Evolutionary conservation across 2,888 invertebrate genomes (phyloP).

Genomic region (Sipha maydis): DNA sequence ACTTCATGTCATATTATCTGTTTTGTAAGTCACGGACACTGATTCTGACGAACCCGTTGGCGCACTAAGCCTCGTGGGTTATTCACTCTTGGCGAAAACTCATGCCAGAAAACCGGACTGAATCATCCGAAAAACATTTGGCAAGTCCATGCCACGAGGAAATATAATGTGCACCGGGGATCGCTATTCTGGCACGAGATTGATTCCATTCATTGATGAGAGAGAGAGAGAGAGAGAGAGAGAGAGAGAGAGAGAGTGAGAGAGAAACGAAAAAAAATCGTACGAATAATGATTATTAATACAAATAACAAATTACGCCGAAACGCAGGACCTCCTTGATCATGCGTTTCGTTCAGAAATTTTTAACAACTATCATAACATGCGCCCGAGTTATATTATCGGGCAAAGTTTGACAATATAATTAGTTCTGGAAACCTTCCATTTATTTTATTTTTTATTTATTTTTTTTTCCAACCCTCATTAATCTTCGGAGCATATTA

Average conservation of each 20-base stretch:
- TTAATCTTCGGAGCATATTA: background rate
- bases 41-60: slow-evolving; percentile 10
- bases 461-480: background rate
- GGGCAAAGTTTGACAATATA: background rate
- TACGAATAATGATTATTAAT: background rate
- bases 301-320: background rate
- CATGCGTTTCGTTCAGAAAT: background rate
- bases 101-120: slow-evolving; percentile 55
- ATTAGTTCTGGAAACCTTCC: slow-evolving; percentile 13
- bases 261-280: background rate
- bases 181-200: slow-evolving; percentile 18
- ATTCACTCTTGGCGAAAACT: slow-evolving; percentile 41
- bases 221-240: background rate
- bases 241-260: too few species aligned
- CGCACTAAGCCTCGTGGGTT: slow-evolving; percentile 30
- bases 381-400: background rate
- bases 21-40: slow-evolving; percentile 53
- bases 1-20: slow-evolving; percentile 1
- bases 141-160: slow-evolving; percentile 29
- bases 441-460: background rate
- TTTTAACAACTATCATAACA: background rate
- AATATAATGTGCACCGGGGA: slow-evolving; percentile 37
- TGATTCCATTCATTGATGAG: slow-evolving; percentile 34
- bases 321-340: background rate
- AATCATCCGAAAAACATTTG: slow-evolving; percentile 60